These are phyloP conservation scores for Morinoia aosen DNA, from an alignment of 2,888 invertebrate genomes.

Conservation along the genomic window DNA sequence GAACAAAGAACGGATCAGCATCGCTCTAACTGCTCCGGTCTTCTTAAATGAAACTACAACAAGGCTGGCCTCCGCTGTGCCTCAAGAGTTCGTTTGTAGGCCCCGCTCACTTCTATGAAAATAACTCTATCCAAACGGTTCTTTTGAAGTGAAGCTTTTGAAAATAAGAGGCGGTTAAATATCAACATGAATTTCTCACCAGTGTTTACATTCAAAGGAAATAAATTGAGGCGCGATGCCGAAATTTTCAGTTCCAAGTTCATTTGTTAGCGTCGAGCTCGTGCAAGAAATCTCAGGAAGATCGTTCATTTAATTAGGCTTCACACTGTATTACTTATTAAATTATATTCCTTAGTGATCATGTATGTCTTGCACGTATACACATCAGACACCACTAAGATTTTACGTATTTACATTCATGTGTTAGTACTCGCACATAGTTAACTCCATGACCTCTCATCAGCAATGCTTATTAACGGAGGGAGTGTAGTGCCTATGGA, in stretches of 20 bases:
- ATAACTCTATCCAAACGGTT: background rate
- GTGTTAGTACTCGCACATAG: no score
- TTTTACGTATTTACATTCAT: no score
- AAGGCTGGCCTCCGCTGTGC: background rate
- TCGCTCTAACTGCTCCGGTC: background rate
- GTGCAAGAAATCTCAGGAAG: no score
- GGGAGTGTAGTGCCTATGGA: background rate
- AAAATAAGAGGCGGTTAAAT: background rate
- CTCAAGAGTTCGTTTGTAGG: background rate
- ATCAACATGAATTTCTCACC: background rate
- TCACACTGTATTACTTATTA: no score
- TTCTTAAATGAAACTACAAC: constrained; percentile 3
- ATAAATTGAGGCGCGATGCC: background rate
- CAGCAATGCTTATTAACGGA: background rate
- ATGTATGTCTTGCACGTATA: no score
- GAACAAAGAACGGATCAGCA: background rate
- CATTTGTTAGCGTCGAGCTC: no score
- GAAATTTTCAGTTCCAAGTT: no score
- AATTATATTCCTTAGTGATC: no score
- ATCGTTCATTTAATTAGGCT: no score
- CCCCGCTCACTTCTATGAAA: background rate
- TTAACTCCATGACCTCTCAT: no score
- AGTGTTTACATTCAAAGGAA: background rate
- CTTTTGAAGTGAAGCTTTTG: background rate
- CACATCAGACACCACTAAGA: no score